These are phyloP conservation scores for Phragmatobia fuliginosa DNA, from an alignment of 2,888 invertebrate genomes.

Conservation along the genomic window DNA sequence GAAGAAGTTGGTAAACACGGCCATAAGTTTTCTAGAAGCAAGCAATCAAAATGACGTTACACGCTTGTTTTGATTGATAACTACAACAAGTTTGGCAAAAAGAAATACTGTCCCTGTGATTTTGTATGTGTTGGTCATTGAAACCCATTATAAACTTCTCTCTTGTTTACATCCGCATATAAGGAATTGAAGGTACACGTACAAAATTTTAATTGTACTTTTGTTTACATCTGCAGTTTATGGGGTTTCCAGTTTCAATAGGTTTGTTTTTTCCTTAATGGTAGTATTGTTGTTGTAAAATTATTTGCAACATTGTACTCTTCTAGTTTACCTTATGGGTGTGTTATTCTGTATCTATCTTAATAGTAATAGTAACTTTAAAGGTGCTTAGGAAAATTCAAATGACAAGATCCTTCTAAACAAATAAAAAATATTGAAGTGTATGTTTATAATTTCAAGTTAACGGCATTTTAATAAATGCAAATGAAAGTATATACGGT, in stretches of 20 bases:
- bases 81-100: not conserved
- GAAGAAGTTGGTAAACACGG: too few species aligned
- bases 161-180: not conserved
- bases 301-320: not conserved
- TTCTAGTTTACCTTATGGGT: not conserved
- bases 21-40: not conserved
- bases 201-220: conserved; percentile 4
- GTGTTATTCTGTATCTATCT: not conserved
- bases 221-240: conserved; percentile 7
- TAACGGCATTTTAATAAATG: too few species aligned
- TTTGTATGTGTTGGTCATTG: not conserved
- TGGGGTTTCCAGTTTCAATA: conserved; percentile 12
- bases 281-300: not conserved
- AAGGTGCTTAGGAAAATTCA: too few species aligned
- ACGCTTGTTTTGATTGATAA: not conserved
- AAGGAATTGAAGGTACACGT: not conserved
- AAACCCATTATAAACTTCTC: too few species aligned
- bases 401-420: too few species aligned
- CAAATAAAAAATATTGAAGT: too few species aligned
- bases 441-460: too few species aligned
- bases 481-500: too few species aligned
- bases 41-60: not conserved
- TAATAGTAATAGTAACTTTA: too few species aligned
- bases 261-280: conserved; percentile 7
- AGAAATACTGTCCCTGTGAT: not conserved